Evolutionary conservation across 2,888 invertebrate genomes (phyloP), one percentile per base, ranked within the genome.

Genomic region (Caenorhabditis parvicauda): DNA sequence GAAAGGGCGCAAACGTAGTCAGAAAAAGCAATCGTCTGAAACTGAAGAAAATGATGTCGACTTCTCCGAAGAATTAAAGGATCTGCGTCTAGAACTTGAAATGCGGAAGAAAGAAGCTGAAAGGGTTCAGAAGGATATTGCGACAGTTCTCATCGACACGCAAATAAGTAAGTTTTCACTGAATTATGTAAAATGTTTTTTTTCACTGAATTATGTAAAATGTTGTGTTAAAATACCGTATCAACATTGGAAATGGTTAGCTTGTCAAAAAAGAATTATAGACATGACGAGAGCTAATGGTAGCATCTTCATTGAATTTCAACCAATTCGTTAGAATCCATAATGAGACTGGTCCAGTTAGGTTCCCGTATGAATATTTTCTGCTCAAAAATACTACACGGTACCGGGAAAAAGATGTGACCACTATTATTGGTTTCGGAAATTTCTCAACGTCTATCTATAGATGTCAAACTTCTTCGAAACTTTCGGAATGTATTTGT

Each of bases 51-150:
- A 42, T 9, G 21, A 55, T 1, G 41, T 54, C n/a, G 54, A 61
- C 47, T 59, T 70, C 25, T 42, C 58, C 12, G 46, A 41, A 35
- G 60, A 70, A 43, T 63, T 76, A 6, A 28, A 52, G 12, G 75
- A 77, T 32, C 56, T 77, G 4, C 64, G 74, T 5, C 43, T 59
- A 2, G 70, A 75, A 25, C 51, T 77, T 37, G 66, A 70, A 14
- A 54, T 62, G 14, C 54, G 59, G 14, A 59, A 64, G 22, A 37
- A 68, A 28, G 70, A 72, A 42, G 77, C 76, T 37, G 74, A 70
- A 14, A 60, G 64, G 9, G 58, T 77, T 21, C 60, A 73, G 29
- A 67, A 63, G 27, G 72, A 75, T 51, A 75, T 77, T 52, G 54
- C 62, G 4, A 65, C 63, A 37, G 65, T 70, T 49, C 47, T 72